Percentiles rank a stretch among this genome's conserved stretches.
Evolutionary conservation across 2,888 invertebrate genomes (phyloP).

Genomic region (Nymphalis c-album): DNA sequence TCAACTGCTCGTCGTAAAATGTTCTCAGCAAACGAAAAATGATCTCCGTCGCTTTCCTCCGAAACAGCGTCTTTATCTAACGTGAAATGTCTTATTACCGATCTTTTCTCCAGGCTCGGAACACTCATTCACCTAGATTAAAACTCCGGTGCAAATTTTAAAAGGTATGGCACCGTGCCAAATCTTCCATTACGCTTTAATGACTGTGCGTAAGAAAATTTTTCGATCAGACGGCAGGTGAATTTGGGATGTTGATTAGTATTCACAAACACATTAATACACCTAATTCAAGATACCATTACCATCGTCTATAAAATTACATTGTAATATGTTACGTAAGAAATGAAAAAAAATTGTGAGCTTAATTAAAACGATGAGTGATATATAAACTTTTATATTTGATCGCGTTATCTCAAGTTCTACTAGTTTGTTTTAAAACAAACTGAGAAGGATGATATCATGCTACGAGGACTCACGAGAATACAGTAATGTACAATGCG

Average conservation of each 20-base stretch:
- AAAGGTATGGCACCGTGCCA: constrained; percentile 58
- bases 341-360: neutral
- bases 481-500: no score
- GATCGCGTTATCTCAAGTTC: no score
- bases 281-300: constrained; percentile 3
- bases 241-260: constrained; percentile 10
- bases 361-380: neutral
- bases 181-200: constrained; percentile 42
- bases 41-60: constrained; percentile 49
- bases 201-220: constrained; percentile 30
- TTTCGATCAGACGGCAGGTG: constrained; percentile 26
- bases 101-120: constrained; percentile 43
- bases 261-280: constrained; percentile 3
- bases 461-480: no score
- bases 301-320: constrained; percentile 1
- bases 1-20: constrained; percentile 52
- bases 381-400: no score
- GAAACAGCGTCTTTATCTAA: constrained; percentile 60
- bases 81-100: constrained; percentile 55
- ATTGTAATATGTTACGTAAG: neutral
- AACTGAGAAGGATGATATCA: no score
- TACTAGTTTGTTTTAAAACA: no score
- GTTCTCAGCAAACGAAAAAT: constrained; percentile 55
- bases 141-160: constrained; percentile 48
- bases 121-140: constrained; percentile 45